phyloP scores from a whole-genome alignment of 2,888 invertebrate species.

The Seira musarum region DNA sequence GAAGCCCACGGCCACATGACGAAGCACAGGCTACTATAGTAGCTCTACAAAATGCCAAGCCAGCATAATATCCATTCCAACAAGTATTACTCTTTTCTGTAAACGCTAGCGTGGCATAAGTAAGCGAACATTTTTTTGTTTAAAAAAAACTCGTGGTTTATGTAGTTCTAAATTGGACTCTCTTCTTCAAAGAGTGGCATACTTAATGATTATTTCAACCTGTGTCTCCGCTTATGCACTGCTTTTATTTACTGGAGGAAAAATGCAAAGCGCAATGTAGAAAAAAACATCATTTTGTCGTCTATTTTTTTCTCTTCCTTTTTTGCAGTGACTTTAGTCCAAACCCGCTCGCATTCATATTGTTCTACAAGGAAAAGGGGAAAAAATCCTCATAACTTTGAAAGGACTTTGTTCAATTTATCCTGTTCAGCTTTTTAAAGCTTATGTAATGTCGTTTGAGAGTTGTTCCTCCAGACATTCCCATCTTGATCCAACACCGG shows the following conservation, averaged over 20 bases:
- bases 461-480: too few species aligned
- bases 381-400: background rate
- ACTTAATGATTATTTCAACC: constrained; percentile 10
- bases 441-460: too few species aligned
- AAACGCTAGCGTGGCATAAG: background rate
- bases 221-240: constrained; percentile 2
- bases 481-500: too few species aligned
- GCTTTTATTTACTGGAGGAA: background rate
- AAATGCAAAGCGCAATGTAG: background rate
- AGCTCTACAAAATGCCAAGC: background rate
- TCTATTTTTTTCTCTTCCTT: background rate
- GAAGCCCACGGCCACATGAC: too few species aligned
- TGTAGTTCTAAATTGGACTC: constrained; percentile 4
- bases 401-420: too few species aligned
- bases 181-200: constrained; percentile 7
- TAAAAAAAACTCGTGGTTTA: constrained; percentile 7
- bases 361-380: background rate
- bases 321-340: background rate
- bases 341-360: background rate
- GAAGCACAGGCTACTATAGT: background rate
- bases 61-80: constrained; percentile 3
- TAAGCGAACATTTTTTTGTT: background rate
- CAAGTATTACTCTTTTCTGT: background rate
- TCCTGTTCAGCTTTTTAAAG: too few species aligned
- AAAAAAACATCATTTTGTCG: background rate